Evolutionary conservation across 2,888 invertebrate genomes (phyloP).

Genomic region (Protodeltote pygarga): DNA sequence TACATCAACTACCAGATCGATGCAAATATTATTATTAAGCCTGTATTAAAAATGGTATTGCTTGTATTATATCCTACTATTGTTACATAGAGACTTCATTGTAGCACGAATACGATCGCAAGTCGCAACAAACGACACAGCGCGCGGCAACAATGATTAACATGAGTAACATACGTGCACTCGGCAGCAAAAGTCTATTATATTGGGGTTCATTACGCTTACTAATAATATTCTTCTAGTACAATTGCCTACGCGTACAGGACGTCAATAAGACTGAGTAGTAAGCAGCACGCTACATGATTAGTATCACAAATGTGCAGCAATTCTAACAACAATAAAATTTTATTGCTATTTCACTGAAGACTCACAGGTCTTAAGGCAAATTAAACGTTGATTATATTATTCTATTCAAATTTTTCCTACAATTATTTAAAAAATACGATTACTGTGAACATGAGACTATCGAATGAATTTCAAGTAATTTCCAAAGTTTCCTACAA

Average conservation of each 20-base stretch:
- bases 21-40: conserved; percentile 61
- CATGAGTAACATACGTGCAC: conserved; percentile 41
- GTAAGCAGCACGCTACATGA: conserved; percentile 79
- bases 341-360: conserved; percentile 83
- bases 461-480: conserved; percentile 60
- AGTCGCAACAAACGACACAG: conserved; percentile 16
- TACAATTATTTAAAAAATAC: conserved; percentile 54
- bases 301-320: conserved; percentile 83
- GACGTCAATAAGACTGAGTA: conserved; percentile 81
- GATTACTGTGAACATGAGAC: conserved; percentile 56
- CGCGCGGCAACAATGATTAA: conserved; percentile 11
- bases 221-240: conserved; percentile 81
- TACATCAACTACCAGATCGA: conserved; percentile 70
- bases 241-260: conserved; percentile 83
- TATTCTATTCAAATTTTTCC: conserved; percentile 57
- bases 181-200: conserved; percentile 57
- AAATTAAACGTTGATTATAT: conserved; percentile 74
- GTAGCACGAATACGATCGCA: conserved; percentile 21
- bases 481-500: conserved; percentile 50
- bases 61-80: conserved; percentile 42
- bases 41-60: conserved; percentile 55
- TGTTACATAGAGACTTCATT: conserved; percentile 32
- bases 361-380: conserved; percentile 79
- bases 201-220: conserved; percentile 80
- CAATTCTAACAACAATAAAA: conserved; percentile 75